These are phyloP conservation scores for Nipponia nippon DNA, from an alignment of 2,113 vertebrate genomes.

Conservation along the genomic window DNA sequence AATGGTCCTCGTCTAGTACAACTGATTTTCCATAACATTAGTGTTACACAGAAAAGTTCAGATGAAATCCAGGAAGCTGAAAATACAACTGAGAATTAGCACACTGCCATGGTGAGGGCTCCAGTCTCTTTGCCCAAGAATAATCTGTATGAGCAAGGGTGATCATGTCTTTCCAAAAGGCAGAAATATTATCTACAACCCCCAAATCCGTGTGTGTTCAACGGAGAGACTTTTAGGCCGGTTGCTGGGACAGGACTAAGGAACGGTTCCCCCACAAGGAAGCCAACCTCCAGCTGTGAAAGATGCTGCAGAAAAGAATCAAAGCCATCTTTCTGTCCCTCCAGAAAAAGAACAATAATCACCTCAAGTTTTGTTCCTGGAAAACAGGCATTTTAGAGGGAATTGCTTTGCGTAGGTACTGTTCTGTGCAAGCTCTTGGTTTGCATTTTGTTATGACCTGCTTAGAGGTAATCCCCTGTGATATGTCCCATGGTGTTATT, in stretches of 20 bases:
- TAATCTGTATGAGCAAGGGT: neutral
- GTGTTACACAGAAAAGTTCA: constrained; percentile 19
- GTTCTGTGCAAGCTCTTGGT: neutral
- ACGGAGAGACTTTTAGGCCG: neutral
- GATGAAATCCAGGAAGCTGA: constrained; percentile 16
- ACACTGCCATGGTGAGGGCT: neutral
- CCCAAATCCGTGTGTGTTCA: neutral
- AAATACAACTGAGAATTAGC: neutral
- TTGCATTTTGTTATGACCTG: neutral
- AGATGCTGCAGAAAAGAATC: neutral
- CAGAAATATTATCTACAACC: neutral
- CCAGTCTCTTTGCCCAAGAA: neutral
- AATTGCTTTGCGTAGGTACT: neutral
- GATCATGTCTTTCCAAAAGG: neutral
- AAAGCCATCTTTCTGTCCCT: neutral
- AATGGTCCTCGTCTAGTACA: constrained; percentile 7
- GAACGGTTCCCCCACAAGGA: neutral
- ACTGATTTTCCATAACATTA: constrained; percentile 55
- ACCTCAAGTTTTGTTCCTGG: neutral
- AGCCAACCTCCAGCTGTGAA: neutral
- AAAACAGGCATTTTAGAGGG: neutral
- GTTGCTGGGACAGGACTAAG: neutral
- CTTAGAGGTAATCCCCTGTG: neutral
- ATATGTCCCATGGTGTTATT: neutral
- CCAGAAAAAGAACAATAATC: neutral